Evolutionary conservation across 53 echinoderm and acorn worm species (phyloP), one percentile per base, ranked within the genome.

Genomic region (Stichopus horrens): DNA sequence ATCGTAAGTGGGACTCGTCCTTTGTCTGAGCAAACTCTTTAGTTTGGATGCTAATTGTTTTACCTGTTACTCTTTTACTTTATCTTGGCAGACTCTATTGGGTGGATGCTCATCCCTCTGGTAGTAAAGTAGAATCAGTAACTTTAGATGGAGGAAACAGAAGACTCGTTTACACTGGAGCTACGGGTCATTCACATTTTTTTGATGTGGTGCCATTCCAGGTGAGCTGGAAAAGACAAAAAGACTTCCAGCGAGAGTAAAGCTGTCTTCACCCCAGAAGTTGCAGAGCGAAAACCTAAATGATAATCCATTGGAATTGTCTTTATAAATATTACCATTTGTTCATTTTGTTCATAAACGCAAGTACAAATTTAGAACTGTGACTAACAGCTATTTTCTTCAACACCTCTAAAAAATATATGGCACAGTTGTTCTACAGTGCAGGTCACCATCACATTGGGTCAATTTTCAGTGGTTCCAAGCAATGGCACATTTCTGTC

Each of bases 161-260:
- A 37, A 85, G 73, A 14, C 82, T 89, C 6, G 16, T 96, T 18
- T 86, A 88, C 57, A 53, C 92, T 55, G 59, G 90, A 54, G 73
- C 20, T 1, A 82, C 86, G 0, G 59, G 86, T 23, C 86, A 89
- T 8, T 77, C 90, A 8, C 94, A 94, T 60, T 90, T 96, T 67
- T 96, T 96, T 90, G 96, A 96, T 55, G 86, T 96, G 8, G 89
- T 91, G 7, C 81, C 93, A 52, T 93, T 89, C 68, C 76, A 93
- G 91, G 96, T 96, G 89, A 88, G 90, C 16, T 60, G 37, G 0
- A 37, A 37, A 37, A 37, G 37, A 37, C 37, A 37, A 2, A 1
- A 37, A 37, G 37, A 37, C 37, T 23, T 22, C 13, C 4, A 14
- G 4, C 5, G 23, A 77, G 5, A n/a, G 77, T 21, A 77, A 5